These are phyloP conservation scores for Anaspis maculata DNA, from an alignment of 2,888 invertebrate species.

Conservation along the genomic window DNA sequence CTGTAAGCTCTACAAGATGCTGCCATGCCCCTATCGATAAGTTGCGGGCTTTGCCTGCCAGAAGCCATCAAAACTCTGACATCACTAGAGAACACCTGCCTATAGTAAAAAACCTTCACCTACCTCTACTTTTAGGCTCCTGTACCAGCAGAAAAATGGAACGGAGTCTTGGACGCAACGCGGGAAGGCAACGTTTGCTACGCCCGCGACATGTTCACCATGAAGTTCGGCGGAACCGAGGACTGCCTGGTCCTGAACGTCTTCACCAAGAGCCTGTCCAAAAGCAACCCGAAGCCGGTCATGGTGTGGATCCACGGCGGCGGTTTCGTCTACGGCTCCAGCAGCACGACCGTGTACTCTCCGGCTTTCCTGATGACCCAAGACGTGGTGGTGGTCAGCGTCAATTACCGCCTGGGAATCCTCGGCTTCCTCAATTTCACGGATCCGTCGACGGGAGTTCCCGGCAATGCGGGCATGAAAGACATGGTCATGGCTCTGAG, in stretches of 20 bases:
- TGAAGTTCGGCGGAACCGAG: slow-evolving; percentile 13
- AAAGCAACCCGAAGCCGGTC: slow-evolving; percentile 24
- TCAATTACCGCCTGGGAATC: background rate
- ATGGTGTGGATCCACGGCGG: slow-evolving; percentile 48
- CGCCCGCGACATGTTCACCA: slow-evolving; percentile 15
- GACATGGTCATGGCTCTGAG: slow-evolving; percentile 46
- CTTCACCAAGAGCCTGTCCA: slow-evolving; percentile 15
- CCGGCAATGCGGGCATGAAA: slow-evolving; percentile 48
- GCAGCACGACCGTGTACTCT: slow-evolving; percentile 30
- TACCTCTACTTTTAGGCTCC: no score
- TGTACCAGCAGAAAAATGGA: slow-evolving; percentile 21
- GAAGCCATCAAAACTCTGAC: no score
- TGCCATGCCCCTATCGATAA: no score
- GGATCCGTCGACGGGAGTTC: slow-evolving; percentile 41
- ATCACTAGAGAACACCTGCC: no score
- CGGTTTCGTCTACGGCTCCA: slow-evolving; percentile 42
- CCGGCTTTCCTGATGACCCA: slow-evolving; percentile 41
- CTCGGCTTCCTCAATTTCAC: slow-evolving; percentile 45
- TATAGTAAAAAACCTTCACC: no score
- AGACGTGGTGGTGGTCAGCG: background rate
- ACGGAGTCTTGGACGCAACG: slow-evolving; percentile 21
- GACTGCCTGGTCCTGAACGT: slow-evolving; percentile 31
- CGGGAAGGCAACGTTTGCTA: slow-evolving; percentile 21
- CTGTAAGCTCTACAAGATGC: no score
- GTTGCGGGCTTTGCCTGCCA: no score